These are phyloP conservation scores for Bufo gargarizans DNA, from an alignment of 2,113 vertebrate species.

Conservation along the genomic window DNA sequence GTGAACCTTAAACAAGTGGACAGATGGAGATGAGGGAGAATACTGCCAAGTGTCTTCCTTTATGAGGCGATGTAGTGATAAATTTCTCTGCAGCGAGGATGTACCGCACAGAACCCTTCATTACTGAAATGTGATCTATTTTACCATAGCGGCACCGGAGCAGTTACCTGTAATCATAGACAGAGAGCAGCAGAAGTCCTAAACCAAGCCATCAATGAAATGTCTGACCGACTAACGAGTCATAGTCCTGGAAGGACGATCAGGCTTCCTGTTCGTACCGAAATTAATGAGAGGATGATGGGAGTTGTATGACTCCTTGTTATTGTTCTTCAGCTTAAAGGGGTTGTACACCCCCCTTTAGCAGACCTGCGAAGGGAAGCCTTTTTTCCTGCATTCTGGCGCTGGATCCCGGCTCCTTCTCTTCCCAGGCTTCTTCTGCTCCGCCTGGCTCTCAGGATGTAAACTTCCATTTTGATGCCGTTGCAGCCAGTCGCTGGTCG, in stretches of 20 bases:
- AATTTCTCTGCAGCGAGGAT: slow-evolving; percentile 32
- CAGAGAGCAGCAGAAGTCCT: neutral
- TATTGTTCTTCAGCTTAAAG: neutral
- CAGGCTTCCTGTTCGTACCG: neutral
- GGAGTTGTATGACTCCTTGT: neutral
- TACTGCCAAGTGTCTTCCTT: slow-evolving; percentile 45
- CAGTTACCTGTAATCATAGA: neutral
- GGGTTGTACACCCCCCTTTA: too few species aligned
- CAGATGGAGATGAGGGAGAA: slow-evolving; percentile 36
- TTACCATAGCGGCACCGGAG: neutral
- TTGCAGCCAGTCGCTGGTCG: too few species aligned
- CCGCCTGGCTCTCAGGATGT: too few species aligned
- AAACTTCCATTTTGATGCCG: too few species aligned
- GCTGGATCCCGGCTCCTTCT: too few species aligned
- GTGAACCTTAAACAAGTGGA: slow-evolving; percentile 33
- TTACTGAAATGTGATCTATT: neutral
- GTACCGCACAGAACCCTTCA: neutral
- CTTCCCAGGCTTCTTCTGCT: too few species aligned
- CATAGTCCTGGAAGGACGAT: too few species aligned
- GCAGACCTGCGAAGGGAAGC: too few species aligned
- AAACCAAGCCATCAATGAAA: neutral
- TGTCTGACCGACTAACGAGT: neutral
- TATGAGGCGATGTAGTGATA: slow-evolving; percentile 44
- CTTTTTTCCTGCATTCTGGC: too few species aligned
- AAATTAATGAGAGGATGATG: neutral